Evolutionary conservation across 2,797 vertebrate species (phyloP).

Genomic region (Helarctos malayanus): DNA sequence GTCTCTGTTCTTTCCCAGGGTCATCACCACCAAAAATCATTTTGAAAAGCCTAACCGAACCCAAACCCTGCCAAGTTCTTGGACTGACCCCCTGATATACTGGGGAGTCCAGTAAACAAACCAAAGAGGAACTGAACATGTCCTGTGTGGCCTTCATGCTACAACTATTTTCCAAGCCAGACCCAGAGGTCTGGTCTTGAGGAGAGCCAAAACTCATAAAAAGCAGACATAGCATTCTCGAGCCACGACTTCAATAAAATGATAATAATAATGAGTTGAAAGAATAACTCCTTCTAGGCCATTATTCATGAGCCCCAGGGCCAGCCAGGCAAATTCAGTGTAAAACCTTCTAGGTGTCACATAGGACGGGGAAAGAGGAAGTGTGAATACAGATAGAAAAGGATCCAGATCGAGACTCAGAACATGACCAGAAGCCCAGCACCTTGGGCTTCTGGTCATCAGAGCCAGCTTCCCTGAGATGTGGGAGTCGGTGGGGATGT

Average conservation of each 20-base stretch:
- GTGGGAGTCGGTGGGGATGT: rapidly evolving
- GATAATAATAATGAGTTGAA: not conserved
- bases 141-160: not conserved
- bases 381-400: not conserved
- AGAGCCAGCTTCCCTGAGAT: not conserved
- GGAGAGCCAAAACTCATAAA: slow-evolving; percentile 50
- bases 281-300: not conserved
- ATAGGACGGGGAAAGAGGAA: not conserved
- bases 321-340: not conserved
- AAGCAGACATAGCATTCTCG: not conserved
- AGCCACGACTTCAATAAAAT: slow-evolving; percentile 29
- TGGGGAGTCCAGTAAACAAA: not conserved
- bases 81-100: not conserved
- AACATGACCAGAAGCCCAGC: not conserved
- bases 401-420: not conserved
- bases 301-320: not conserved
- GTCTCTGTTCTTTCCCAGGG: not conserved
- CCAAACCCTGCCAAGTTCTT: not conserved
- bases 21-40: not conserved
- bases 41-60: not conserved
- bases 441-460: not conserved
- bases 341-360: not conserved
- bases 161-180: slow-evolving; percentile 15
- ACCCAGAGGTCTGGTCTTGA: not conserved
- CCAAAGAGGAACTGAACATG: not conserved